These are phyloP conservation scores for Papilio polytes DNA, from an alignment of 1,140 invertebrate genomes.

Conservation along the genomic window DNA sequence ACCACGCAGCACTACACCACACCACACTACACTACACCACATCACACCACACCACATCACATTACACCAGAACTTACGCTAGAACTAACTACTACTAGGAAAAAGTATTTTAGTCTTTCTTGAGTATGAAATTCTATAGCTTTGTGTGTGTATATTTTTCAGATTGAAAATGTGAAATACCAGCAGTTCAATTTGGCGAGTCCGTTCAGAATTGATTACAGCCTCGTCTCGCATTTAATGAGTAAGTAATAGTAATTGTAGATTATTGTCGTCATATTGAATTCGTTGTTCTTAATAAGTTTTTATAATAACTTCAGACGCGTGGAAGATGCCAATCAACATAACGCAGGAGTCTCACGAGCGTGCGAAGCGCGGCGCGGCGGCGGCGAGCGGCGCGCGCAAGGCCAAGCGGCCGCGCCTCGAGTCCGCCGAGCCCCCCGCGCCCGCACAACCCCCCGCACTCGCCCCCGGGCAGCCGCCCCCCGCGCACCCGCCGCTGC, in stretches of 20 bases:
- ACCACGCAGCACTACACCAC: not conserved
- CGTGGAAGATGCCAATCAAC: conserved; percentile 96
- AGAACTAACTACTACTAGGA: too few species aligned
- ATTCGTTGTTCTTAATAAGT: not conserved
- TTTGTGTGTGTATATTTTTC: conserved; percentile 65
- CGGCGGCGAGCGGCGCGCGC: conserved; percentile 77
- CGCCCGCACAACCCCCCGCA: not conserved
- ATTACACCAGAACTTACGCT: too few species aligned
- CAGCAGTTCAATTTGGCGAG: conserved; percentile 91
- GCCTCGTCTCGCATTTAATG: conserved; percentile 94
- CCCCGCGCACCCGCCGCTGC: conserved; percentile 67
- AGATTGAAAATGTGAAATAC: conserved; percentile 93
- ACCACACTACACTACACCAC: too few species aligned
- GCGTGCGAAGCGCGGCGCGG: conserved; percentile 87
- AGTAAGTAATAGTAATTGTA: conserved; percentile 85
- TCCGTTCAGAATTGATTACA: conserved; percentile 94
- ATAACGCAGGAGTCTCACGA: conserved; percentile 94
- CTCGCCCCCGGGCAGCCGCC: conserved; percentile 41
- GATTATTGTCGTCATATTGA: not conserved
- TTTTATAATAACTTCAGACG: conserved; percentile 84
- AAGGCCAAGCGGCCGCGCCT: conserved; percentile 84
- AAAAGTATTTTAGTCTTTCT: too few species aligned
- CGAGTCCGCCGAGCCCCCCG: conserved; percentile 55
- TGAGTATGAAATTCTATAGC: too few species aligned
- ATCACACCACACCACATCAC: too few species aligned